Evolutionary conservation across 2,888 invertebrate genomes (phyloP), one percentile per base, ranked within the genome.

Genomic region (Acronicta leporina): DNA sequence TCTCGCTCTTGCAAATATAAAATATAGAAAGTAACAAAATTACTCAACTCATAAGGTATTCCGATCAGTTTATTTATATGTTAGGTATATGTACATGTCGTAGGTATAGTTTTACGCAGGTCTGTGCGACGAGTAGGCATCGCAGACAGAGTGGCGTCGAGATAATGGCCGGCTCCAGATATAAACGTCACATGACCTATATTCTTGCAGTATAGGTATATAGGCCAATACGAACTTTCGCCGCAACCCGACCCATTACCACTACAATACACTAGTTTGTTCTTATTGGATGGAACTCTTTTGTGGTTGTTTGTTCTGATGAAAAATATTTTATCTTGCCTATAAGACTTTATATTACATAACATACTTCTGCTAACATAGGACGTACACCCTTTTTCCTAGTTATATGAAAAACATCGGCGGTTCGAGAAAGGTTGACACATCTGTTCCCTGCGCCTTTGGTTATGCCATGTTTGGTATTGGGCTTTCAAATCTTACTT

Each of bases 131-230:
- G 48, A 14, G 63, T 73, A 67, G 72, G 80, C 79, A 65, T 57
- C 58, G 63, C 78, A 90, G 89, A 90, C 89, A 45, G 87, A 84
- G 84, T 87, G 89, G 87, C 89, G 89, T 83, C 87, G 63, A 67
- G 64, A 63, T 71, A 66, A 72, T 68, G 64, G 73, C 70, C 75
- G 77, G 72, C 75, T 69, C 63, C 64, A 66, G 63, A 62, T 73
- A 73, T 71, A 68, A 63, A 70, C 72, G 75, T 64, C 73, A 73
- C 63, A 70, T 77, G 83, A 80, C 84, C 83, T 79, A 78, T 72
- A 75, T 77, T 63, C 52, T 47, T 44, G 41, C 40, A 48, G 38
- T 65, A n/a, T n/a, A 63, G 52, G 52, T 62, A 78, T 68, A 62
- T 68, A 74, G 66, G 72, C 56, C 72, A 69, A 48, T 56, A 63